Percentiles rank a stretch among this genome's conserved stretches.
These are phyloP conservation scores for Periparus ater DNA, from an alignment of 2,797 vertebrate genomes.

Conservation along the genomic window DNA sequence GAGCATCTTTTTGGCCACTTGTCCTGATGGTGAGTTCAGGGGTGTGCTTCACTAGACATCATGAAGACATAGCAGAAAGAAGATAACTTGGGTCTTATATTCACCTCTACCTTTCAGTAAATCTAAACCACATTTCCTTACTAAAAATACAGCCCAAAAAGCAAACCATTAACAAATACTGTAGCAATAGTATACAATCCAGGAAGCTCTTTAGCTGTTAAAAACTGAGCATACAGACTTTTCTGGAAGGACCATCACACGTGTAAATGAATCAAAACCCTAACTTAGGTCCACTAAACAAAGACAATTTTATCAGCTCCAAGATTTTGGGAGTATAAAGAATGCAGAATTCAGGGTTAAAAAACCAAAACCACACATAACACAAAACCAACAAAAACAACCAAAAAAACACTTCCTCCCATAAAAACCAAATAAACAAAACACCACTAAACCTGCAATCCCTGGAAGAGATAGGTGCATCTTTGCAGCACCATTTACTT, in stretches of 20 bases:
- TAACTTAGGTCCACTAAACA: rapidly evolving
- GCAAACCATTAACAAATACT: background rate
- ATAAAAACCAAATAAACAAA: background rate
- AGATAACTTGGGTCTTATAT: background rate
- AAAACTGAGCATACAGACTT: background rate
- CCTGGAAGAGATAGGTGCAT: background rate
- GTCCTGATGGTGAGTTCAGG: background rate
- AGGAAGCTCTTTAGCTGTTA: background rate
- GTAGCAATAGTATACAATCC: background rate
- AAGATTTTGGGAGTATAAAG: background rate
- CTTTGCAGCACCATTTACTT: background rate
- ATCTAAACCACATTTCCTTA: background rate
- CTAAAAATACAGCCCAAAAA: background rate
- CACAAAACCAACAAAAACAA: background rate
- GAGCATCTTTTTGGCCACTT: background rate
- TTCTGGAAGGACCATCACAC: background rate
- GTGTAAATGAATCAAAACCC: background rate
- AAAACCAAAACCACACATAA: background rate
- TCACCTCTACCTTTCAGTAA: background rate
- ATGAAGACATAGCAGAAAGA: background rate
- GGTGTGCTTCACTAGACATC: background rate
- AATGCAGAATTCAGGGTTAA: background rate
- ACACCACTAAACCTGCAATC: background rate
- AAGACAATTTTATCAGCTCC: background rate
- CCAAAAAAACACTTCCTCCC: rapidly evolving